Base-by-base conservation (phyloP, 2,113 vertebrate genomes). In the Gopherus evgoodei region DNA sequence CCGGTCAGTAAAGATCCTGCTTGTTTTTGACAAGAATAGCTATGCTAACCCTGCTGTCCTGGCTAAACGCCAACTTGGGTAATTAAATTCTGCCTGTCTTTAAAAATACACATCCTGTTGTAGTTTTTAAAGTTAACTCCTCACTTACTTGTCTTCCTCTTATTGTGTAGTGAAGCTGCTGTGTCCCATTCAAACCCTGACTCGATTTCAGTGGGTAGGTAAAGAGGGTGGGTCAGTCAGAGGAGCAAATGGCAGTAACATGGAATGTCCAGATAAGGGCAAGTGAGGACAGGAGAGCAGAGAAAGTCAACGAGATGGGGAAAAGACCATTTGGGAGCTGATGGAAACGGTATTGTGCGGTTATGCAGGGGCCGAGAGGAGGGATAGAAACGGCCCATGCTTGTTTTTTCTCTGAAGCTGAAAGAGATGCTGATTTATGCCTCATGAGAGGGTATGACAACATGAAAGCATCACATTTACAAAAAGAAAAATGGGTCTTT, bases 101-200 rank as follows among this genome's bases (percentile, higher is more conserved):
- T 59, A n/a, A 81, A 52, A 93, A 90, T 59, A 5, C 1, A 16
- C 3, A 44, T 2, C 0, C 53, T 62, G 13, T 29, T 11, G 25
- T 14, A n/a, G 38, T 9, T 94, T 94, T 87, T 86, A 90, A 86
- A 95, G 86, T 78, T 90, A 91, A 65, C 6, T 29, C 83, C 57
- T 8, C 19, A 54, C 44, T 91, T 96, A 81, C 88, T 93, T 65
- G 52, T 47, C 25, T 82, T 19, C 3, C 27, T n/a, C 38, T 91
- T 27, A 11, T 29, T 80, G 69, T n/a, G 17, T 5, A 85, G 13
- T 11, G 54, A 38, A 57, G 31, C 11, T 87, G 52, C 17, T 3
- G 1, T 47, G 5, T 31, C 0, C 0, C 7, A 69, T 84, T 42
- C 21, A n/a, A 47, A 35, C 75, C 13, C 21, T 50, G 83, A 57